These are phyloP conservation scores for Kryptolebias marmoratus DNA, from an alignment of 2,113 vertebrate genomes.

Conservation along the genomic window DNA sequence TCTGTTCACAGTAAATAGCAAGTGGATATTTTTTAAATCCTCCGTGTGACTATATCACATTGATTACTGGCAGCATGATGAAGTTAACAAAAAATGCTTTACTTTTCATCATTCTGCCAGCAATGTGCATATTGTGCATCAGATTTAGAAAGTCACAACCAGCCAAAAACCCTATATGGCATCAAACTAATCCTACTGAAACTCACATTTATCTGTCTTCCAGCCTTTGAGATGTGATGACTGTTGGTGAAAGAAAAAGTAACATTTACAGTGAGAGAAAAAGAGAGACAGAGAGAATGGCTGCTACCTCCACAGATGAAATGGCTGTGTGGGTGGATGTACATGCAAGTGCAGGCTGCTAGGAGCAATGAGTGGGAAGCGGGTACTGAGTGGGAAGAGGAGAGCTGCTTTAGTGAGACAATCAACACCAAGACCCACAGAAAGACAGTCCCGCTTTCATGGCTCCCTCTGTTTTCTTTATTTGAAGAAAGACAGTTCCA, in stretches of 20 bases:
- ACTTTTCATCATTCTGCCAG: not conserved
- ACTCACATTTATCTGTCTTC: constrained; percentile 7
- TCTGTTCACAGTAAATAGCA: not conserved
- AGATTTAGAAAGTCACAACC: constrained; percentile 7
- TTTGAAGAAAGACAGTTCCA: constrained; percentile 41
- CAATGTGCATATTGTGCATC: not conserved
- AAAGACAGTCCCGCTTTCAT: constrained; percentile 70
- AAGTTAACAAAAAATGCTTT: not conserved
- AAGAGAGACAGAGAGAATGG: constrained; percentile 48
- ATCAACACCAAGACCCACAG: constrained; percentile 64
- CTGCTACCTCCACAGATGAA: constrained; percentile 65
- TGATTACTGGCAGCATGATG: not conserved
- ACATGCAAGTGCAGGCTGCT: constrained; percentile 77
- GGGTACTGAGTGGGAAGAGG: constrained; percentile 76
- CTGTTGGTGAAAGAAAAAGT: constrained; percentile 43
- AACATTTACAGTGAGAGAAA: constrained; percentile 51
- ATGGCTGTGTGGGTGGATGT: constrained; percentile 70
- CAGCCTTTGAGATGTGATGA: constrained; percentile 37
- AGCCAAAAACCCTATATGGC: not conserved
- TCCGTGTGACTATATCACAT: not conserved
- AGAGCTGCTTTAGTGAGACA: constrained; percentile 75
- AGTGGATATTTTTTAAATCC: not conserved
- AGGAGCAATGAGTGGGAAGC: constrained; percentile 77
- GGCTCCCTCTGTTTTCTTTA: constrained; percentile 59
- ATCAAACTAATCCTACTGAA: not conserved